These are phyloP conservation scores for Troilus luridus DNA, from an alignment of 2,888 invertebrate genomes.

Conservation along the genomic window DNA sequence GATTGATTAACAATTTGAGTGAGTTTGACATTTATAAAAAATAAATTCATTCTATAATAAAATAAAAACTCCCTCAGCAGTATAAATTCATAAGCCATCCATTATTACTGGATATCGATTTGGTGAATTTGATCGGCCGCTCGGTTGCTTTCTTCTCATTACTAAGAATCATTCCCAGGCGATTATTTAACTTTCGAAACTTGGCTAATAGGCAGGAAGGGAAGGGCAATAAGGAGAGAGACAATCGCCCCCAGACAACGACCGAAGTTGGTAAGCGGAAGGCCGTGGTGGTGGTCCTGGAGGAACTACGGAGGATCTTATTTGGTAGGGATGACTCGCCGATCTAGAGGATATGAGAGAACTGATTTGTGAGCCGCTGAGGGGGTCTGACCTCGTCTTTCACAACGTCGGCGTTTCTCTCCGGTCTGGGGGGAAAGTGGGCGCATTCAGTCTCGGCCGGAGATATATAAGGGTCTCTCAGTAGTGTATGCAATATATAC, in stretches of 20 bases:
- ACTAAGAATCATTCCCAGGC: constrained; percentile 13
- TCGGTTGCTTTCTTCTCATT: constrained; percentile 16
- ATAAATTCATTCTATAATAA: too few species aligned
- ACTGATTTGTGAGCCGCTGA: not conserved
- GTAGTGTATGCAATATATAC: too few species aligned
- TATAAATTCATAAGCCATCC: not conserved
- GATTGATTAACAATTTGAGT: too few species aligned
- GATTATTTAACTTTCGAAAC: constrained; percentile 33
- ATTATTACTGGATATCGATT: not conserved
- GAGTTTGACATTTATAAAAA: too few species aligned
- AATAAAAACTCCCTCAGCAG: not conserved
- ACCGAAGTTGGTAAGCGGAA: not conserved
- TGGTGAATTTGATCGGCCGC: not conserved
- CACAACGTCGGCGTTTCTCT: constrained; percentile 12
- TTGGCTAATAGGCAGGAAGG: not conserved
- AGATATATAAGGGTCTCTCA: not conserved
- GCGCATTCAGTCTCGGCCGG: not conserved
- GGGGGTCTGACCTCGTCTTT: constrained; percentile 11
- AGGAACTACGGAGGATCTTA: not conserved
- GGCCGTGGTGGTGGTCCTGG: not conserved
- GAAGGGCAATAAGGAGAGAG: not conserved
- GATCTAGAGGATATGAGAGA: constrained; percentile 16
- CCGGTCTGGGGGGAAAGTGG: not conserved
- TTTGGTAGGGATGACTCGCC: constrained; percentile 32
- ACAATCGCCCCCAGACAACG: not conserved